phyloP scores from a whole-genome alignment of 2,888 invertebrate genomes.

The Lasioglossum marginatum region DNA sequence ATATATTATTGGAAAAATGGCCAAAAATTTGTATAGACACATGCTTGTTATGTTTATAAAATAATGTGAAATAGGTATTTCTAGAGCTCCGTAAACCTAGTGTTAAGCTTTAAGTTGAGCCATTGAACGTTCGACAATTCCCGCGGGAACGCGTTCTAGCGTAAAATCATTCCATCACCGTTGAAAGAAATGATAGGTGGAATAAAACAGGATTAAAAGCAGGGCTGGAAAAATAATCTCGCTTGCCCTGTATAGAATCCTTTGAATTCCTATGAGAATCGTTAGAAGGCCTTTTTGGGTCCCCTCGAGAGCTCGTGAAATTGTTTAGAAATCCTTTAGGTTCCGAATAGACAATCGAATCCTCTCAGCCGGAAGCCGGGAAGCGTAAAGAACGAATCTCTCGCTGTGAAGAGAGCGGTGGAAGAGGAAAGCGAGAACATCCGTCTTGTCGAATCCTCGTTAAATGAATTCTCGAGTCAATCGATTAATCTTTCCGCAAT shows the following conservation, averaged over 20 bases:
- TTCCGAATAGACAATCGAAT: neutral
- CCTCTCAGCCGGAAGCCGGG: neutral
- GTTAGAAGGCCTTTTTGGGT: neutral
- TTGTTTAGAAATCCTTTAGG: neutral
- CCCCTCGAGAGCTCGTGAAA: neutral
- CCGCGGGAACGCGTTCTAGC: neutral
- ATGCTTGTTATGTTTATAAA: too few relatives aligned
- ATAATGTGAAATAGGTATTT: too few relatives aligned
- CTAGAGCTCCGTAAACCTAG: too few relatives aligned
- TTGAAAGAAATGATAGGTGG: neutral
- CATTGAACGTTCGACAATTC: neutral
- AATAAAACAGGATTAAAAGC: neutral
- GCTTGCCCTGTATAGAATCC: neutral
- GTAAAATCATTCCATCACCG: neutral
- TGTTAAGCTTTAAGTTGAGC: neutral
- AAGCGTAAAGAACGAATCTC: neutral
- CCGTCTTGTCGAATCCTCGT: conserved; percentile 67
- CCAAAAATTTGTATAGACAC: too few relatives aligned
- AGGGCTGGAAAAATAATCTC: neutral
- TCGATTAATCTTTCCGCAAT: conserved; percentile 63
- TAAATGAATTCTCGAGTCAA: conserved; percentile 67
- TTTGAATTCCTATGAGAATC: neutral
- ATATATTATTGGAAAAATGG: too few relatives aligned
- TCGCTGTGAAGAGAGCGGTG: neutral
- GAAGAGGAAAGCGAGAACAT: conserved; percentile 26